Evolutionary conservation across 2,113 vertebrate species (phyloP).

Genomic region (Cnemophilus loriae): DNA sequence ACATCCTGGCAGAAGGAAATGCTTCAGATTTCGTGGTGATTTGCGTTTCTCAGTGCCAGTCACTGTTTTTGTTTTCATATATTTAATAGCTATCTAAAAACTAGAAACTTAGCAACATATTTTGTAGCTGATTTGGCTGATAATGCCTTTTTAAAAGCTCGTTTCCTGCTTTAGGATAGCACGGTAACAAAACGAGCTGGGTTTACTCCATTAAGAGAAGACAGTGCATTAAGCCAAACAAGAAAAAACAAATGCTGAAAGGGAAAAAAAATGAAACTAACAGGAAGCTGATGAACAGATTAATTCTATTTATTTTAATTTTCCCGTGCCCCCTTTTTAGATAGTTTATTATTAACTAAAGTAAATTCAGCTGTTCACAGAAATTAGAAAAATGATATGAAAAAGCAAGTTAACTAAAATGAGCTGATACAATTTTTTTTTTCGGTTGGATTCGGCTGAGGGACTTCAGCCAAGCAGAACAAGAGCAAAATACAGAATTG

Average conservation of each 20-base stretch:
- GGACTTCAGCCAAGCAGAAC: neutral
- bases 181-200: neutral
- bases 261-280: neutral
- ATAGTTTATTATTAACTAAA: constrained; percentile 17
- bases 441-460: neutral
- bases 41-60: constrained; percentile 20
- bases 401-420: constrained; percentile 22
- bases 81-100: constrained; percentile 44
- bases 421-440: neutral
- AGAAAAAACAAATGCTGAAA: neutral
- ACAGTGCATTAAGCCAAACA: neutral
- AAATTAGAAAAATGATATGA: neutral
- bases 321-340: neutral
- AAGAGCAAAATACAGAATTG: neutral
- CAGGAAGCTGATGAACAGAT: constrained; percentile 7
- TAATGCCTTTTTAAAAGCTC: neutral
- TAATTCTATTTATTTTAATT: neutral
- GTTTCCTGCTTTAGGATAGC: constrained; percentile 25
- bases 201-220: neutral
- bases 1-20: constrained; percentile 20
- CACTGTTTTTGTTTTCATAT: constrained; percentile 38
- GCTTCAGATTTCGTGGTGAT: constrained; percentile 35
- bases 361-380: constrained; percentile 1
- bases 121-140: constrained; percentile 9
- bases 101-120: constrained; percentile 26